These are phyloP conservation scores for Maniola hyperantus DNA, from an alignment of 2,888 invertebrate genomes.

Conservation along the genomic window DNA sequence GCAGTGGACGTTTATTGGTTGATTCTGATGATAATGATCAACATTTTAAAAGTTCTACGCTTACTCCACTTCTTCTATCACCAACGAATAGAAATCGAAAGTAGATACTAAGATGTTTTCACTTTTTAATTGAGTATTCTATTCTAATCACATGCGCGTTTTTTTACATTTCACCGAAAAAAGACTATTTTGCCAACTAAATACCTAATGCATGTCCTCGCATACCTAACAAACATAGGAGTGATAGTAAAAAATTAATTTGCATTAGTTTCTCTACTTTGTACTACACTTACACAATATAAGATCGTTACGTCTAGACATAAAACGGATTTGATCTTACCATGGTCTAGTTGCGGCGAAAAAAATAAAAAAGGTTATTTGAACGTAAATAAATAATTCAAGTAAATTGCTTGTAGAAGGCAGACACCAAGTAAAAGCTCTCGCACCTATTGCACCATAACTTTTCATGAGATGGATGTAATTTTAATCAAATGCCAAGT, in stretches of 20 bases:
- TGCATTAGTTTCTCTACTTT: constrained; percentile 15
- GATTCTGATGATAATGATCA: too few species aligned
- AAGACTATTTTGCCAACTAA: constrained; percentile 20
- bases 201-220: constrained; percentile 17
- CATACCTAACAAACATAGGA: constrained; percentile 9
- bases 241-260: constrained; percentile 4
- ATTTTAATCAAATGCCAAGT: not conserved
- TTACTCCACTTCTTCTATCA: constrained; percentile 4
- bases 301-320: constrained; percentile 1
- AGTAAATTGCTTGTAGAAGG: not conserved
- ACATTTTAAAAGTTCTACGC: not conserved
- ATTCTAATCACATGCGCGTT: constrained; percentile 31
- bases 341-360: constrained; percentile 4
- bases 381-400: not conserved
- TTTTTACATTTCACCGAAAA: constrained; percentile 30
- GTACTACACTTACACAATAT: constrained; percentile 8
- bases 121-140: constrained; percentile 33
- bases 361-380: not conserved
- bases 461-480: not conserved
- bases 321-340: constrained; percentile 9
- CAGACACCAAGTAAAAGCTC: not conserved
- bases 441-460: not conserved
- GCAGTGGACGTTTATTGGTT: too few species aligned
- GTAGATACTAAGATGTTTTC: constrained; percentile 25
- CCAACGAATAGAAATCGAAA: constrained; percentile 29